Conservation (phyloP, 2,113 vertebrate genomes). For the Zootoca vivipara region DNA sequence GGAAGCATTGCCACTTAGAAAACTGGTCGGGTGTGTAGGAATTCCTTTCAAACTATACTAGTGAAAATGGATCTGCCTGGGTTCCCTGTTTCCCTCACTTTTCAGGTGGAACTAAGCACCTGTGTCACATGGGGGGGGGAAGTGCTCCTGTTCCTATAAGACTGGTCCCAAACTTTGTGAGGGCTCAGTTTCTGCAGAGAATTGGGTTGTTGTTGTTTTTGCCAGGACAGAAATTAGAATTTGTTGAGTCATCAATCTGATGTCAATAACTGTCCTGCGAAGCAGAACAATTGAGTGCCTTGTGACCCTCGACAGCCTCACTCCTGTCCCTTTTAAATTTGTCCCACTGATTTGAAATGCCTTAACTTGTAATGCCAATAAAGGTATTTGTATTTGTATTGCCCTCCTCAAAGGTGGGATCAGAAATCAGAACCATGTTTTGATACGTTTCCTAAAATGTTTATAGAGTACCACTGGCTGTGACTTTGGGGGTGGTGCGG, state of each 20-base stretch:
- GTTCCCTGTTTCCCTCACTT: background rate
- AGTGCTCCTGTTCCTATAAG: background rate
- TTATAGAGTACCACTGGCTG: too few species aligned
- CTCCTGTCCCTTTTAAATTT: too few species aligned
- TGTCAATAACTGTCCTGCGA: background rate
- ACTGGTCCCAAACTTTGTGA: rapidly evolving
- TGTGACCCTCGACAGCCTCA: too few species aligned
- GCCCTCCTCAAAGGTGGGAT: background rate
- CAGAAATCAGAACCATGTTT: background rate
- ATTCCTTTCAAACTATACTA: background rate
- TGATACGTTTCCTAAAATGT: background rate
- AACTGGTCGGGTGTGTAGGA: background rate
- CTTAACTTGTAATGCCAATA: too few species aligned
- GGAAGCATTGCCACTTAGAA: background rate
- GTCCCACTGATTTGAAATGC: too few species aligned
- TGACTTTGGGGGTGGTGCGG: too few species aligned
- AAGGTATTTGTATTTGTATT: too few species aligned
- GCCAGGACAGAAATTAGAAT: background rate
- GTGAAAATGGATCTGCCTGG: background rate
- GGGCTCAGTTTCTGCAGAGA: too few species aligned
- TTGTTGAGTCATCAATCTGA: background rate
- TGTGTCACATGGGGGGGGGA: background rate
- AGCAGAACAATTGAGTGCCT: too few species aligned
- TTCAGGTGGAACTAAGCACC: background rate
- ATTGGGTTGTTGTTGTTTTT: background rate